Evolutionary conservation across 92 coral and sea anemone species (phyloP), one percentile per base, ranked within the genome.

Genomic region (Epizoanthus scotinus): DNA sequence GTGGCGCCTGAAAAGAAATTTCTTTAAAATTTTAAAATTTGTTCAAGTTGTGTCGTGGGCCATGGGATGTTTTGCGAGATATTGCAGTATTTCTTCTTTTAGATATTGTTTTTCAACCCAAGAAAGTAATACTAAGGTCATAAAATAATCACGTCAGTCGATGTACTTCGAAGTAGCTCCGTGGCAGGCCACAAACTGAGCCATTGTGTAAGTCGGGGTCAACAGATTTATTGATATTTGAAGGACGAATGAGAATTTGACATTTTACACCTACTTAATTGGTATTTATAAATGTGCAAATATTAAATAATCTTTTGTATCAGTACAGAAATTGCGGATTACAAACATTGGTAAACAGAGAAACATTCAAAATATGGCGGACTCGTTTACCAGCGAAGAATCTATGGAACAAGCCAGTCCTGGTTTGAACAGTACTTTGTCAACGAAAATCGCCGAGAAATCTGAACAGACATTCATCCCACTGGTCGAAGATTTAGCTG

Each of bases 401-500:
- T 31, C 0, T 47, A 44, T 25, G 10, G 24, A 19, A 57, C 82
- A 86, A 56, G 78, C 66, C 73, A 72, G 21, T 5, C 42, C 75
- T 8, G 75, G 60, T 15, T 86, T 86, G 66, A 79, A 86, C 75
- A 81, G 81, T 34, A 75, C 81, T 12, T 59, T 86, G 55, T 86
- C 89, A 19, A 73, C 85, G 20, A 86, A 78, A 78, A 87, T 92
- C 58, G 90, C 92, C 55, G 99, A 93, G 70, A 88, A 91, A 19
- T 91, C 92, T 1, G 97, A 86, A 69, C 91, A 95, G 29, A 87
- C 87, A 5, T 82, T 95, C 63, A 87, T 87, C 21, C 99, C 99
- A 31, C 61, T 95, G 55, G 90, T 91, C 84, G 99, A 95, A 72
- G 99, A 95, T 70, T 73, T 95, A n/a, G 89, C 94, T 0, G 99